Evolutionary conservation across 2,797 vertebrate species (phyloP).

Genomic region (Hypotaenidia philippensis): DNA sequence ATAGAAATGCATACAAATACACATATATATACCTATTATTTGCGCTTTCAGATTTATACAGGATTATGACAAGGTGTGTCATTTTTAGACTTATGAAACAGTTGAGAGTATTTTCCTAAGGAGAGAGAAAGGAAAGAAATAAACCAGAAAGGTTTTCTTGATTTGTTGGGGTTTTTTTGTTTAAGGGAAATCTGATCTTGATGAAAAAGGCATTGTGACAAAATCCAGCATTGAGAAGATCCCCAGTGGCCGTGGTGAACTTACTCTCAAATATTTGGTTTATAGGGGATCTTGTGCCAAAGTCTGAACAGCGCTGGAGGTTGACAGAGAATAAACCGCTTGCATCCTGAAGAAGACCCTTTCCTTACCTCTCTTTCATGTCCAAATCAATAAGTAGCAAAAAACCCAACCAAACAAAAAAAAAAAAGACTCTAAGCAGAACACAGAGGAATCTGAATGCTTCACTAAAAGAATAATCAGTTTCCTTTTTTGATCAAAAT

Average conservation of each 20-base stretch:
- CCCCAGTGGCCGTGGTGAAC: not conserved
- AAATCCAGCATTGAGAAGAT: not conserved
- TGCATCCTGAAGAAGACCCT: not conserved
- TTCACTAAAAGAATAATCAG: not conserved
- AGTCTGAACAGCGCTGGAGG: not conserved
- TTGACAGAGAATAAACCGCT: not conserved
- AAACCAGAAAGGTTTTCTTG: not conserved
- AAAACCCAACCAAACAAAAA: not conserved
- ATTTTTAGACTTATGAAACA: not conserved
- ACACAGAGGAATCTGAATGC: not conserved
- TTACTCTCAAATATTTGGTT: not conserved
- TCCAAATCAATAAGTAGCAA: not conserved
- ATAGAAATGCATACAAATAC: not conserved
- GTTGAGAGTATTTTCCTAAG: not conserved
- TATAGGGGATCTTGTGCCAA: not conserved
- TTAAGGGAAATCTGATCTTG: not conserved
- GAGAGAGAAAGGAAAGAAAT: not conserved
- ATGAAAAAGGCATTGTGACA: not conserved
- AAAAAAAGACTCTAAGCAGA: not conserved
- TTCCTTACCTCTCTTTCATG: not conserved
- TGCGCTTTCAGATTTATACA: not conserved
- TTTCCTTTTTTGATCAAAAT: not conserved
- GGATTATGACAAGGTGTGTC: not conserved
- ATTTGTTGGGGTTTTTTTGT: not conserved
- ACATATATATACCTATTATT: not conserved